Base-by-base conservation (phyloP, 2,113 vertebrate species). In the Penelope pileata region DNA sequence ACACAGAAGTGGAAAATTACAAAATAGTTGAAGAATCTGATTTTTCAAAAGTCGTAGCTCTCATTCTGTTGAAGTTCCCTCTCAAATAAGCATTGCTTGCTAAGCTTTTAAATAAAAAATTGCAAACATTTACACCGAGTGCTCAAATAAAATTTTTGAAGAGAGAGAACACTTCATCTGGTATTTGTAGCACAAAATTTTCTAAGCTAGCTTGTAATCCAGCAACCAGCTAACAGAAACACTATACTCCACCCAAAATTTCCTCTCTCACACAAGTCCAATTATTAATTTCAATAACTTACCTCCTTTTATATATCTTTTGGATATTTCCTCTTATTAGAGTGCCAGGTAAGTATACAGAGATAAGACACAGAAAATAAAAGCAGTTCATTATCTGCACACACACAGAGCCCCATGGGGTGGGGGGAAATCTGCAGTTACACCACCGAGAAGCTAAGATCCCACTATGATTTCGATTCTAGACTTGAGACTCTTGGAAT, bases 171-270 rank as follows among this genome's bases (percentile, higher is more conserved):
- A 64, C 22, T 91, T 60, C 34, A 30, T 7, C 30, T 34, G 12
- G 19, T 36, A 91, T 69, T 29, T 86, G 50, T 54, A 88, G 83
- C 50, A 88, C 60, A 89, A 60, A 68, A 84, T 68, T 84, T 91
- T 74, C 38, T 83, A 81, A 93, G 1, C 32, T 40, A 56, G 23
- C 2, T 60, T 72, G 45, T 69, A 96, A 81, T 78, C 54, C 66
- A 70, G 74, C 14, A 34, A 29, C n/a, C 36, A 77, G 16, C 9
- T 32, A 62, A 24, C 36, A 83, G 22, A 88, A 95, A 83, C 23
- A 21, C 42, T 88, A 88, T 56, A 88, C 88, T 96, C 95, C 83
- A 95, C 91, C 91, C 92, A 88, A 88, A 92, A 88, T 85, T 66
- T 96, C 80, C 48, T 78, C 77, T 91, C 26, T 26, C 42, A 79